A percentile compares a stretch with the other conserved stretches of the same genome.
Evolutionary conservation across 2,888 invertebrate genomes (phyloP).

Genomic region (Emmelina monodactyla): DNA sequence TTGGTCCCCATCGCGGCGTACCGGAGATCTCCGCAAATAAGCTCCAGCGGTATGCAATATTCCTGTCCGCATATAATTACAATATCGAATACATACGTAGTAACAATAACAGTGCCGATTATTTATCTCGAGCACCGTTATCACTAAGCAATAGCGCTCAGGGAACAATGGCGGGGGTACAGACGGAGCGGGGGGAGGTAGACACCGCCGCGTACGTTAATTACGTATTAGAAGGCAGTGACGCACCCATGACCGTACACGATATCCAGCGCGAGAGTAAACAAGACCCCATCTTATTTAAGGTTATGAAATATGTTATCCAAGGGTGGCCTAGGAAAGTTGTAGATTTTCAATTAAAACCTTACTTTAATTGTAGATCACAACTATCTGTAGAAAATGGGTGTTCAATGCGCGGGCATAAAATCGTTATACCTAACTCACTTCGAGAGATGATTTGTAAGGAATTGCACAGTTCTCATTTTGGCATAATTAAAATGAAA

Average conservation of each 20-base stretch:
- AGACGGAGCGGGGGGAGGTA: too few relatives aligned
- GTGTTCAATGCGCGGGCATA: too few relatives aligned
- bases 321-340: slow-evolving; percentile 8
- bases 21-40: background rate
- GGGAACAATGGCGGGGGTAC: too few relatives aligned
- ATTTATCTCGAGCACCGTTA: background rate
- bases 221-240: slow-evolving; percentile 1
- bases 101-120: background rate
- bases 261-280: slow-evolving; percentile 5
- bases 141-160: too few relatives aligned
- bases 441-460: background rate
- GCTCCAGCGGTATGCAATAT: background rate
- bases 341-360: slow-evolving; percentile 1
- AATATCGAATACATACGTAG: background rate
- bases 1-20: background rate
- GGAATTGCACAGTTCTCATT: too few relatives aligned
- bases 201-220: slow-evolving; percentile 3
- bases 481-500: too few relatives aligned
- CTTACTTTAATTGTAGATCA: slow-evolving; percentile 5
- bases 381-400: slow-evolving; percentile 8
- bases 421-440: slow-evolving; percentile 4
- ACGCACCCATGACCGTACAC: slow-evolving; percentile 1
- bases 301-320: slow-evolving; percentile 3
- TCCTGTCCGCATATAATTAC: slow-evolving; percentile 11
- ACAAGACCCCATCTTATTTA: background rate